Percentiles rank a stretch among this genome's conserved stretches.
phyloP scores from a whole-genome alignment of 1,140 invertebrate genomes.

The Scaptomyza hsui region DNA sequence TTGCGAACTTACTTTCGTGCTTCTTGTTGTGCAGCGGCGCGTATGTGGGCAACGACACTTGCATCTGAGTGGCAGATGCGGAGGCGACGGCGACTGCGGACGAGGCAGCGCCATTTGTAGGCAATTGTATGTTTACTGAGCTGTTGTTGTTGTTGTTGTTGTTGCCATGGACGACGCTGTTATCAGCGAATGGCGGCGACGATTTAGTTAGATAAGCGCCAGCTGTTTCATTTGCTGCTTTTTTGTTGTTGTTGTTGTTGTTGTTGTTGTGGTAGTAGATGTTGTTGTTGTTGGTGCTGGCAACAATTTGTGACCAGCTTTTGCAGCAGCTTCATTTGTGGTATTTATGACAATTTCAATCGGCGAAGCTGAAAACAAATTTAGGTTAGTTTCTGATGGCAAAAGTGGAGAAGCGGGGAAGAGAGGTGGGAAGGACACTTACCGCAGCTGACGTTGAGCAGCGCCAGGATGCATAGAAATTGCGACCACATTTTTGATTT shows the following conservation, averaged over 20 bases:
- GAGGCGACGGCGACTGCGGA: constrained; percentile 11
- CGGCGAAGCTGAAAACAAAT: constrained; percentile 55
- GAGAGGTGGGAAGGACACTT: constrained; percentile 29
- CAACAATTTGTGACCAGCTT: constrained; percentile 39
- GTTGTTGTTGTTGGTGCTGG: constrained; percentile 8
- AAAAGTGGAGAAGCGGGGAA: background rate
- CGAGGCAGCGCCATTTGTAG: constrained; percentile 25
- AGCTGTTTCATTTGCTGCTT: constrained; percentile 64
- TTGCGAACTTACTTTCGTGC: constrained; percentile 66
- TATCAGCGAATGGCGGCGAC: constrained; percentile 61
- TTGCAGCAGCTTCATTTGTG: constrained; percentile 33
- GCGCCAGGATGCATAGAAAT: constrained; percentile 54
- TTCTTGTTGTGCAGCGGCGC: constrained; percentile 62
- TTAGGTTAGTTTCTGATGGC: constrained; percentile 58
- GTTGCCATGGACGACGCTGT: constrained; percentile 63
- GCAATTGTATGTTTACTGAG: constrained; percentile 27
- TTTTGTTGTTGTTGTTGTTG: constrained; percentile 24
- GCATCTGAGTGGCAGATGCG: constrained; percentile 26
- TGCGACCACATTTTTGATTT: constrained; percentile 49
- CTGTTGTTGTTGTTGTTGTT: constrained; percentile 42
- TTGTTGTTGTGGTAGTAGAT: constrained; percentile 23
- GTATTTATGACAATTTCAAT: constrained; percentile 62
- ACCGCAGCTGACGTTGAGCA: constrained; percentile 51
- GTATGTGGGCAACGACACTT: constrained; percentile 41
- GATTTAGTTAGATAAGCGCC: constrained; percentile 72